Evolutionary conservation across 2,113 vertebrate genomes (phyloP).

Genomic region (Phalacrocorax pelagicus): DNA sequence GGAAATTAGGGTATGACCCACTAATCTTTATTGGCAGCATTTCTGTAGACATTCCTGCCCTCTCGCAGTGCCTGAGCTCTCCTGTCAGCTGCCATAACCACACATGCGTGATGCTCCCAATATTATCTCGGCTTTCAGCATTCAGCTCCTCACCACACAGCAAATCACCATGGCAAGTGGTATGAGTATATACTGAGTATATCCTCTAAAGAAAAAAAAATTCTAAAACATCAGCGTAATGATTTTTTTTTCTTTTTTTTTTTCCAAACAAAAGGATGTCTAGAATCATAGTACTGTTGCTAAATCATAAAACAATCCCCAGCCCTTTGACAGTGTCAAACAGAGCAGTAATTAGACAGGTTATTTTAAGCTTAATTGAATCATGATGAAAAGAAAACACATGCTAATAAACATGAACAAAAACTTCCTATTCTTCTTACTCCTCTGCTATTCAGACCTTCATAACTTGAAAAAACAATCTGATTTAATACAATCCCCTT

Average conservation of each 20-base stretch:
- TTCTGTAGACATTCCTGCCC: background rate
- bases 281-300: background rate
- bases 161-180: background rate
- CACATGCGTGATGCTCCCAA: background rate
- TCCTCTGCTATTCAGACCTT: background rate
- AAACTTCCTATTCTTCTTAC: background rate
- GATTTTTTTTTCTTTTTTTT: background rate
- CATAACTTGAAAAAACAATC: background rate
- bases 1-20: background rate
- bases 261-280: background rate
- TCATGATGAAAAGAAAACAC: background rate
- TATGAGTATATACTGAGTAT: background rate
- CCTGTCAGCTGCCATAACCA: constrained; percentile 32
- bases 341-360: background rate
- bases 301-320: background rate
- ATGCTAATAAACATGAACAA: background rate
- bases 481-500: background rate
- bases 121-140: background rate
- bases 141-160: background rate
- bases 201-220: background rate
- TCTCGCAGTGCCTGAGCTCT: background rate
- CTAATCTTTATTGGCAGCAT: background rate
- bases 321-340: background rate
- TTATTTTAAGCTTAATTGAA: constrained; percentile 25
- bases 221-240: background rate